These are phyloP conservation scores for Tipula lateralis DNA, from an alignment of 2,888 invertebrate genomes.

Conservation along the genomic window DNA sequence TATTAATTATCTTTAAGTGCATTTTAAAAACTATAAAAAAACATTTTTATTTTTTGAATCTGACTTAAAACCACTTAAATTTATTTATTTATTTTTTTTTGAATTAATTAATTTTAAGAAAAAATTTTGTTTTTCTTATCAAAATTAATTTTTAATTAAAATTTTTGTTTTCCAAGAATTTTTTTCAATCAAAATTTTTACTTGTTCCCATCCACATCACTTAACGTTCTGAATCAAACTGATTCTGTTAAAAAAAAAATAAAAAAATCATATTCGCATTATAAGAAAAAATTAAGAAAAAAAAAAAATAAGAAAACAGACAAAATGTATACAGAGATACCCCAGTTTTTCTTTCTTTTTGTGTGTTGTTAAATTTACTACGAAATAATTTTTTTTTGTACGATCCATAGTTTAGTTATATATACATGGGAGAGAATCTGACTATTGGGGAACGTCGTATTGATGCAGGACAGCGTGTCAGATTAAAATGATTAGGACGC, in stretches of 20 bases:
- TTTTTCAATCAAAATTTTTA: not conserved
- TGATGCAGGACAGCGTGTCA: not conserved
- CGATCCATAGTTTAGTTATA: not conserved
- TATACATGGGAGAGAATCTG: not conserved
- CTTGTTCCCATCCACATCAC: conserved; percentile 45
- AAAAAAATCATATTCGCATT: conserved; percentile 27
- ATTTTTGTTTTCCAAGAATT: not conserved
- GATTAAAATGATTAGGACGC: not conserved
- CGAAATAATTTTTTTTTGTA: not conserved
- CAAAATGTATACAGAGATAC: not conserved
- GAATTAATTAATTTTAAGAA: not conserved
- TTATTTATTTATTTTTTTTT: not conserved
- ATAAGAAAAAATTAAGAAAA: conserved; percentile 20
- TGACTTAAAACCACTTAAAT: not conserved
- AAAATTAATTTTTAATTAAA: conserved; percentile 5
- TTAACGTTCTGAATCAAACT: conserved; percentile 48
- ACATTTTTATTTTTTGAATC: not conserved
- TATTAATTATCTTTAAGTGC: not conserved
- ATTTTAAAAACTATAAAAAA: conserved; percentile 9
- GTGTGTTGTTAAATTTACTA: conserved; percentile 20
- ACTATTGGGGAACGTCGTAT: not conserved
- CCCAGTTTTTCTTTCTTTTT: not conserved
- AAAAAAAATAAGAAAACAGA: not conserved
- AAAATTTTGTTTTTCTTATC: not conserved
- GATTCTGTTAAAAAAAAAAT: conserved; percentile 33